Percentiles rank a stretch among this genome's conserved stretches.
These are phyloP conservation scores for Echinometra lucunter DNA, from an alignment of 53 echinoderm and acorn worm species.

Conservation along the genomic window DNA sequence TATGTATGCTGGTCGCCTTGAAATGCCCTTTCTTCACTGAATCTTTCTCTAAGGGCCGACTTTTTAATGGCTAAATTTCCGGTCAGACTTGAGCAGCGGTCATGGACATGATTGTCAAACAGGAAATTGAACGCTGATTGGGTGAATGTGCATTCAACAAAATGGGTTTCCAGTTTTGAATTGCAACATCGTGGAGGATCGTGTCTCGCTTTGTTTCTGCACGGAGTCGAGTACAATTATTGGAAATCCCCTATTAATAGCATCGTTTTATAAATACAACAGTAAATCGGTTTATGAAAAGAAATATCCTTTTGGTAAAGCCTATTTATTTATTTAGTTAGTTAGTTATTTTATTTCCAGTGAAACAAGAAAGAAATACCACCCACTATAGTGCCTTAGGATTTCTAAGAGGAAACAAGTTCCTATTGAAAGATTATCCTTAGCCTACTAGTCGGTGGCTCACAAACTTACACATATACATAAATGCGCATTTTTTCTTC, in stretches of 20 bases:
- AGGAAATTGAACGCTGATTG: constrained; percentile 30
- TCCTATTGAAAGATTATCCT: too few relatives aligned
- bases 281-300: neutral
- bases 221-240: neutral
- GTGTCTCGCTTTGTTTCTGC: neutral
- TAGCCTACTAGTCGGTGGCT: too few relatives aligned
- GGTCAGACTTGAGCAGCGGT: neutral
- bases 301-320: neutral
- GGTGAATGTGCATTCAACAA: neutral
- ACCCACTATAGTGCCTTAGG: too few relatives aligned
- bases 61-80: neutral
- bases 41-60: neutral
- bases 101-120: neutral
- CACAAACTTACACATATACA: too few relatives aligned
- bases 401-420: too few relatives aligned
- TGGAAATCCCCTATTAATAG: neutral
- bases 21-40: neutral
- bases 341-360: too few relatives aligned
- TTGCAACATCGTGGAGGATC: neutral
- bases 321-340: too few relatives aligned
- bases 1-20: neutral
- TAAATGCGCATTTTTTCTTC: too few relatives aligned
- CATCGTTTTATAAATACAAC: neutral
- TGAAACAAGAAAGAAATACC: too few relatives aligned
- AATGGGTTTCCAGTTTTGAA: neutral